A percentile compares a stretch with the other conserved stretches of the same genome.
phyloP scores from a whole-genome alignment of 2,113 vertebrate genomes.

The Neolamprologus fasciatus region DNA sequence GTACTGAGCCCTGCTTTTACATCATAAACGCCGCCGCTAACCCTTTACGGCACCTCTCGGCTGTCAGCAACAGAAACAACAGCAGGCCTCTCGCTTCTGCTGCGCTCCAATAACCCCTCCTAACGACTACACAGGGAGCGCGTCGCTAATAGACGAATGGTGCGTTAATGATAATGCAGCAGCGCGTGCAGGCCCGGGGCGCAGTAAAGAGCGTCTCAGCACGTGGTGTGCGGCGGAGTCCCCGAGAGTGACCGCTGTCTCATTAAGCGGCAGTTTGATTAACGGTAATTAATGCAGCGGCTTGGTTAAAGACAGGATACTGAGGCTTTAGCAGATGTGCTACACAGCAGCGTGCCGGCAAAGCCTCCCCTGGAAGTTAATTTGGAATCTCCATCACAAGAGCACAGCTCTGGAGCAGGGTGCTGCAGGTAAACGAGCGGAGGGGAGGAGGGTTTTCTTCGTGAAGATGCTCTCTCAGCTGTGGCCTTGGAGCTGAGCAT shows the following conservation, averaged over 20 bases:
- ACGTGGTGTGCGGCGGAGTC: not conserved
- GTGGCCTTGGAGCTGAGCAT: not conserved
- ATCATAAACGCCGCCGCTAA: not conserved
- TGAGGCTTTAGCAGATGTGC: constrained; percentile 51
- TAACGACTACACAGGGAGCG: constrained; percentile 12
- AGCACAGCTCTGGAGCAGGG: constrained; percentile 8
- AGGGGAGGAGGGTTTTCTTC: not conserved
- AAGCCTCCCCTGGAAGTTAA: constrained; percentile 43
- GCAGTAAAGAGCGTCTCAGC: constrained; percentile 22
- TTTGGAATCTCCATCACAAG: constrained; percentile 49
- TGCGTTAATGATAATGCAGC: constrained; percentile 38
- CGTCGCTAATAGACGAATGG: not conserved
- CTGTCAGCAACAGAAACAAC: constrained; percentile 23
- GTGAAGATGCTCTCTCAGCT: not conserved
- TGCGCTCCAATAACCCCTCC: constrained; percentile 6
- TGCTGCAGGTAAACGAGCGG: not conserved
- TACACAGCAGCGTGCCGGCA: not conserved
- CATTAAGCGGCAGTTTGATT: constrained; percentile 49
- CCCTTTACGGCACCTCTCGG: not conserved
- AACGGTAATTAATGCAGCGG: constrained; percentile 52
- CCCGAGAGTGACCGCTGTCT: constrained; percentile 21
- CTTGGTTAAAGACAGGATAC: constrained; percentile 16
- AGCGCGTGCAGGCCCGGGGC: not conserved
- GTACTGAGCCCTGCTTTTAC: not conserved
- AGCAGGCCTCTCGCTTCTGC: constrained; percentile 8